These are phyloP conservation scores for Galemys pyrenaicus DNA, from an alignment of 2,113 vertebrate genomes.

Conservation along the genomic window DNA sequence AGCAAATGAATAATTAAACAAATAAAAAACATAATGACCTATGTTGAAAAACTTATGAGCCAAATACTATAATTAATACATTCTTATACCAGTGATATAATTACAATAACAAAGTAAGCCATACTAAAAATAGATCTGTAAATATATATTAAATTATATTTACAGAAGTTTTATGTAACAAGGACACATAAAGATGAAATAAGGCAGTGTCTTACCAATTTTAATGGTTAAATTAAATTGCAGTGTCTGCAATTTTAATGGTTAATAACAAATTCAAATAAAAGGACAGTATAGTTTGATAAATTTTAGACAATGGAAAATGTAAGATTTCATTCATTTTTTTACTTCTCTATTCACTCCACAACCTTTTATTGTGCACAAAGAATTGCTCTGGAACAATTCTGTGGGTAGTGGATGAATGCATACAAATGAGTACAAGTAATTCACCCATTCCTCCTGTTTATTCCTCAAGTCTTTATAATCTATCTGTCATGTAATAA, in stretches of 20 bases:
- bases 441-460: neutral
- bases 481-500: neutral
- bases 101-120: neutral
- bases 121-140: neutral
- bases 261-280: neutral
- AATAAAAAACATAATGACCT: neutral
- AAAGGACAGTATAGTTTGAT: neutral
- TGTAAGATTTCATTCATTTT: neutral
- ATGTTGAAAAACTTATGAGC: neutral
- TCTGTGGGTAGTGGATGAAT: neutral
- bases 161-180: neutral
- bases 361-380: neutral
- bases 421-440: neutral
- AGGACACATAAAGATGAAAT: neutral
- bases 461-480: neutral
- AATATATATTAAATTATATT: constrained; percentile 21
- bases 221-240: neutral
- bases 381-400: neutral
- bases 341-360: neutral
- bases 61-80: neutral
- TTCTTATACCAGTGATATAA: neutral
- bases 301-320: neutral
- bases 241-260: neutral
- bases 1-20: neutral
- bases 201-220: neutral